These are phyloP conservation scores for Enteromius thamalakanensis DNA, from an alignment of 2,797 vertebrate genomes.

Conservation along the genomic window DNA sequence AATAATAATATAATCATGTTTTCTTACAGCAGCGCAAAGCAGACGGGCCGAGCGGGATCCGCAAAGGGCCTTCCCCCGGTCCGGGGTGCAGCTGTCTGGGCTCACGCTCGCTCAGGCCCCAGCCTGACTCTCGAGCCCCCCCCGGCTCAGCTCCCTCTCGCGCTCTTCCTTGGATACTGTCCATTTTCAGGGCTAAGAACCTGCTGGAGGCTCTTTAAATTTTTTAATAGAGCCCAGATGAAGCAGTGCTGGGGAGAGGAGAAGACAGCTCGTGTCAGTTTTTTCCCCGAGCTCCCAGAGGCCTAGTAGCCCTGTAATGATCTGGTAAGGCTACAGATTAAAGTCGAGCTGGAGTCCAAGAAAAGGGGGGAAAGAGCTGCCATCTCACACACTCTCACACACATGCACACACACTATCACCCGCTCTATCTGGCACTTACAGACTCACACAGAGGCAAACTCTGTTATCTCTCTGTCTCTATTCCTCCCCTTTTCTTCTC, in stretches of 20 bases:
- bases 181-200: constrained; percentile 68
- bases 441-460: constrained; percentile 50
- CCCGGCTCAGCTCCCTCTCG: constrained; percentile 62
- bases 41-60: constrained; percentile 73
- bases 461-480: constrained; percentile 54
- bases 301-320: constrained; percentile 69
- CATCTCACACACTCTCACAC: constrained; percentile 26
- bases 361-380: constrained; percentile 60
- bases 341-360: constrained; percentile 64
- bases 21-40: constrained; percentile 78
- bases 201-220: constrained; percentile 67
- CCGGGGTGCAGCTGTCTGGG: constrained; percentile 56
- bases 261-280: constrained; percentile 69
- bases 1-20: constrained; percentile 88
- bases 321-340: constrained; percentile 68
- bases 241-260: constrained; percentile 65
- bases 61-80: constrained; percentile 72
- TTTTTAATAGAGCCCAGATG: constrained; percentile 69
- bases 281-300: constrained; percentile 65
- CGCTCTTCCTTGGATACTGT: constrained; percentile 65
- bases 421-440: constrained; percentile 43
- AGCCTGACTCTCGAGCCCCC: constrained; percentile 50
- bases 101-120: constrained; percentile 50
- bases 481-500: constrained; percentile 44
- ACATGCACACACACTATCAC: constrained; percentile 39